Evolutionary conservation across 2,888 invertebrate genomes (phyloP).

Genomic region (Elmis aenea): DNA sequence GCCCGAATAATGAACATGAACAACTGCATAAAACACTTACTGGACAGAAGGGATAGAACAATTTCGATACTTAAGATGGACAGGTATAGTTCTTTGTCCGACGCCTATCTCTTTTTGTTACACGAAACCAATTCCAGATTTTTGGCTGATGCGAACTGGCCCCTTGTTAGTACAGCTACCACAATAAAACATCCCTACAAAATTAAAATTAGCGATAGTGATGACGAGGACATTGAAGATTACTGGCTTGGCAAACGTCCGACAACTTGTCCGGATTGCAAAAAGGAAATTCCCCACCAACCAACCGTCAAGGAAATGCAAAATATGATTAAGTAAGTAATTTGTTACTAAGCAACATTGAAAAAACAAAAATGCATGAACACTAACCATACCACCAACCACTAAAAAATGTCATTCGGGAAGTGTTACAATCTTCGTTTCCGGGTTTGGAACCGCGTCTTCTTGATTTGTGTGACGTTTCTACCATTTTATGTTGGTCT

Average conservation of each 20-base stretch:
- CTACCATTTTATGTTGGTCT: too few species aligned
- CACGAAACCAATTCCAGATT: slow-evolving; percentile 35
- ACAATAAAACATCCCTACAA: slow-evolving; percentile 57
- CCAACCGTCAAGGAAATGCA: slow-evolving; percentile 55
- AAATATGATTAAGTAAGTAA: slow-evolving; percentile 32
- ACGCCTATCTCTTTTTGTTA: background rate
- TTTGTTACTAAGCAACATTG: too few species aligned
- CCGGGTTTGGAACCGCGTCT: too few species aligned
- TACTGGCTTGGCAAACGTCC: slow-evolving; percentile 49
- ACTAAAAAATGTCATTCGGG: too few species aligned
- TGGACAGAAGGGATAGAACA: slow-evolving; percentile 48
- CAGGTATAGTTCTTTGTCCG: slow-evolving; percentile 36
- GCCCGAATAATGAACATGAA: slow-evolving; percentile 55
- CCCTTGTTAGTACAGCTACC: slow-evolving; percentile 52
- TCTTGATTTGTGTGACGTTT: too few species aligned
- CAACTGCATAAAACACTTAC: slow-evolving; percentile 51
- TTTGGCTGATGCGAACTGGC: slow-evolving; percentile 61
- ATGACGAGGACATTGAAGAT: slow-evolving; percentile 47
- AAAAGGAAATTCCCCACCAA: slow-evolving; percentile 52
- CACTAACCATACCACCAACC: too few species aligned
- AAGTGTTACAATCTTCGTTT: too few species aligned
- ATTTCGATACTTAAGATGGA: slow-evolving; percentile 58
- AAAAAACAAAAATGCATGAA: too few species aligned
- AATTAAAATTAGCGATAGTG: slow-evolving; percentile 44
- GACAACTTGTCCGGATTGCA: slow-evolving; percentile 55